A percentile compares a stretch with the other conserved stretches of the same genome.
These are phyloP conservation scores for Australoheros scitulus DNA, from an alignment of 2,113 vertebrate genomes.

Conservation along the genomic window DNA sequence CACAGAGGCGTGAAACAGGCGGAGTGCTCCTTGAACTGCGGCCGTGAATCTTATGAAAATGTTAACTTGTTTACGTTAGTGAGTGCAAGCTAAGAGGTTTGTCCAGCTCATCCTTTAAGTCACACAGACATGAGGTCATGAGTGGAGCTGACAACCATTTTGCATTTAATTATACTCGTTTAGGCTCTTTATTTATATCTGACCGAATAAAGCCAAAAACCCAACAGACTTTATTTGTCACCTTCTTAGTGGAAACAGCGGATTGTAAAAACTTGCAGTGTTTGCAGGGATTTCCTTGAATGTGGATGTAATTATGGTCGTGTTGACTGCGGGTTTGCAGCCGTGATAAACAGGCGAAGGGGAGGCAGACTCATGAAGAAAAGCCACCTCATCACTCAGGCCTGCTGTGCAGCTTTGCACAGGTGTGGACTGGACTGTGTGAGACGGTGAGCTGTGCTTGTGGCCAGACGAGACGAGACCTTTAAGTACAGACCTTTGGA, in stretches of 20 bases:
- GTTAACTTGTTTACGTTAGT: constrained; percentile 13
- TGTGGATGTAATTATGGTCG: not conserved
- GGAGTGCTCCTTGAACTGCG: not conserved
- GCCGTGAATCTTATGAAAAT: not conserved
- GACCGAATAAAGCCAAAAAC: not conserved
- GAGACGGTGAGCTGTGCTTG: constrained; percentile 57
- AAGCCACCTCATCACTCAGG: constrained; percentile 11
- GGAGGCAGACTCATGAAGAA: constrained; percentile 26
- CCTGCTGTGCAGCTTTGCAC: constrained; percentile 23
- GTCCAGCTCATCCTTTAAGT: constrained; percentile 36
- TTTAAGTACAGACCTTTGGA: constrained; percentile 76
- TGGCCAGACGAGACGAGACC: constrained; percentile 71
- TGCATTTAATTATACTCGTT: constrained; percentile 28
- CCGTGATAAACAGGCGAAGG: constrained; percentile 8
- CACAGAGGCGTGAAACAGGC: not conserved
- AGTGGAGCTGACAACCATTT: constrained; percentile 13
- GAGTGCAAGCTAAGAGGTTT: constrained; percentile 26
- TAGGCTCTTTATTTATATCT: not conserved
- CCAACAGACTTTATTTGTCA: not conserved
- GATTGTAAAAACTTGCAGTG: not conserved
- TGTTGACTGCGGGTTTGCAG: constrained; percentile 7
- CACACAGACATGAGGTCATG: constrained; percentile 49
- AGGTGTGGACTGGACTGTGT: constrained; percentile 44
- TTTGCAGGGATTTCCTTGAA: not conserved
- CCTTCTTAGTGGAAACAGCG: not conserved